phyloP scores from a whole-genome alignment of 2,888 invertebrate species.

The Drosophila sordidula region DNA sequence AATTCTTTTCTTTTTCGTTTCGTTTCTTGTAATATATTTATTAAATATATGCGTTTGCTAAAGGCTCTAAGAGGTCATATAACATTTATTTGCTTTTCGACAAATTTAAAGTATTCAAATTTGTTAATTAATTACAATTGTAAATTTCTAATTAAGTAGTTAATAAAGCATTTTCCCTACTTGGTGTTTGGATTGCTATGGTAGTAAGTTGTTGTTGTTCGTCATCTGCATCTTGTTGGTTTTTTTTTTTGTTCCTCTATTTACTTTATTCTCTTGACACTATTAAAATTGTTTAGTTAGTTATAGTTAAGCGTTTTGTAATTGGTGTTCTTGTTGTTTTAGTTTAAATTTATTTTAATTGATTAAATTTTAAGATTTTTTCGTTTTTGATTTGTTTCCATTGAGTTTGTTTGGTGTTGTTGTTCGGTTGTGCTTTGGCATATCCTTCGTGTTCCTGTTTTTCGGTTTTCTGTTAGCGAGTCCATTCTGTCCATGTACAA shows the following conservation, averaged over 20 bases:
- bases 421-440: constrained; percentile 49
- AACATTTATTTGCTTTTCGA: constrained; percentile 5
- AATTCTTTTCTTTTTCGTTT: too few relatives aligned
- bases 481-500: background rate
- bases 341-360: constrained; percentile 2
- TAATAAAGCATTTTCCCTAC: constrained; percentile 52
- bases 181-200: constrained; percentile 50
- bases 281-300: constrained; percentile 15
- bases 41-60: constrained; percentile 17
- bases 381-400: constrained; percentile 18
- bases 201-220: constrained; percentile 17
- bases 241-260: background rate
- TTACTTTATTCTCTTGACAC: background rate
- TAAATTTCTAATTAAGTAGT: constrained; percentile 26
- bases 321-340: constrained; percentile 46
- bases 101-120: constrained; percentile 3
- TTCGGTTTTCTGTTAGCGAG: background rate
- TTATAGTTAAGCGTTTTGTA: constrained; percentile 38
- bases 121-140: constrained; percentile 27
- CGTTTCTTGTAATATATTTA: background rate
- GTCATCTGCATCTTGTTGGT: background rate
- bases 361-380: constrained; percentile 4
- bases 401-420: constrained; percentile 13
- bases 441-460: constrained; percentile 6
- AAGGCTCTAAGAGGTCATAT: constrained; percentile 21